Conservation (phyloP, 1,140 invertebrate species). For the Anagrus nilaparvatae region DNA sequence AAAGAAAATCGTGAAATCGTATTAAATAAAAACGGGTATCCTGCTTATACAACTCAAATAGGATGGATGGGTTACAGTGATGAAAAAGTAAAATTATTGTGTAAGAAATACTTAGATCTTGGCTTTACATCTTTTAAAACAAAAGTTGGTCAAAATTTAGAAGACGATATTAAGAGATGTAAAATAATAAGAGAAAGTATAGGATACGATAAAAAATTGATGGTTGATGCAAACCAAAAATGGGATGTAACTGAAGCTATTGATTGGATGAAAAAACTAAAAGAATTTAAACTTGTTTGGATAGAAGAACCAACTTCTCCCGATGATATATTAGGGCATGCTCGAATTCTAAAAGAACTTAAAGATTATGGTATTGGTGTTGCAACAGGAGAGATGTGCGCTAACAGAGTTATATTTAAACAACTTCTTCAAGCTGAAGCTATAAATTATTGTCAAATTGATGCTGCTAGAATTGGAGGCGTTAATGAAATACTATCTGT, state of each 20-base stretch:
- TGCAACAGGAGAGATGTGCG: conserved; percentile 86
- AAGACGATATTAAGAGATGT: conserved; percentile 66
- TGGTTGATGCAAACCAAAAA: conserved; percentile 87
- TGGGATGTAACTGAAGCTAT: conserved; percentile 82
- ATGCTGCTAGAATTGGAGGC: conserved; percentile 76
- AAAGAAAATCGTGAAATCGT: conserved; percentile 51
- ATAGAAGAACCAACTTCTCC: conserved; percentile 91
- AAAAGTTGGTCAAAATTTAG: conserved; percentile 77
- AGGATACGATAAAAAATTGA: conserved; percentile 60
- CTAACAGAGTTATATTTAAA: conserved; percentile 86
- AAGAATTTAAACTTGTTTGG: conserved; percentile 68
- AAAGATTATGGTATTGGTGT: conserved; percentile 68
- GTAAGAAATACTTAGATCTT: conserved; percentile 57
- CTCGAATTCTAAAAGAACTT: conserved; percentile 52
- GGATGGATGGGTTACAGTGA: conserved; percentile 75
- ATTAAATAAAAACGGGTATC: conserved; percentile 55
- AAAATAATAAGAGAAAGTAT: conserved; percentile 64
- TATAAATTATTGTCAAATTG: conserved; percentile 83
- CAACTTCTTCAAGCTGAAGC: conserved; percentile 73
- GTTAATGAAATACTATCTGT: conserved; percentile 82
- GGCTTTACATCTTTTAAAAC: conserved; percentile 81
- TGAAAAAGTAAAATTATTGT: conserved; percentile 55
- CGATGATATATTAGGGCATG: conserved; percentile 81
- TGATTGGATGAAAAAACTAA: conserved; percentile 71
- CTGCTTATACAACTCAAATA: conserved; percentile 69